phyloP scores from a whole-genome alignment of 2,797 vertebrate species.

The Schizopygopsis pylzovi region DNA sequence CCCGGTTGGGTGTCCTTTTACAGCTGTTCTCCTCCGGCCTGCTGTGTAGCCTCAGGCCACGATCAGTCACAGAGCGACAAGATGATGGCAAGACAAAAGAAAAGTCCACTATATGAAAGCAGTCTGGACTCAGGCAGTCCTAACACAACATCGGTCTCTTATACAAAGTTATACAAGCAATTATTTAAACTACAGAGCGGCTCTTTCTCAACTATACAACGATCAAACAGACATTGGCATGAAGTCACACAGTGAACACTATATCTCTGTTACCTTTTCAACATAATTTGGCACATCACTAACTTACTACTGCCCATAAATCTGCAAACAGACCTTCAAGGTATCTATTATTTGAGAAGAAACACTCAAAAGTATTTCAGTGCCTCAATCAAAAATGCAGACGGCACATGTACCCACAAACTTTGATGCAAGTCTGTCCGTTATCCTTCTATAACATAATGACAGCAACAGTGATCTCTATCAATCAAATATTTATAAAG shows the following conservation, averaged over 20 bases:
- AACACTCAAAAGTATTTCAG: not conserved
- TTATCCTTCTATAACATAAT: slow-evolving; percentile 29
- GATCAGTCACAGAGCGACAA: slow-evolving; percentile 71
- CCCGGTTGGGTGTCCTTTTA: slow-evolving; percentile 72
- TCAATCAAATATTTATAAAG: slow-evolving; percentile 77
- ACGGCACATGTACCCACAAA: no score
- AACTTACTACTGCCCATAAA: slow-evolving; percentile 10
- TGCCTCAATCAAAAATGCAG: not conserved
- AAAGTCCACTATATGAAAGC: slow-evolving; percentile 74
- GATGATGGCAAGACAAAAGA: slow-evolving; percentile 78
- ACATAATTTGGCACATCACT: slow-evolving; percentile 4
- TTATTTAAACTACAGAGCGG: not conserved
- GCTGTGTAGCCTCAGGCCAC: slow-evolving; percentile 67
- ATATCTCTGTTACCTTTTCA: not conserved
- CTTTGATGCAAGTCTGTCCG: slow-evolving; percentile 18
- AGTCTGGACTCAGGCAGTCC: slow-evolving; percentile 42
- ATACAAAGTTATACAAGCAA: not conserved
- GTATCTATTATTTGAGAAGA: not conserved
- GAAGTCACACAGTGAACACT: not conserved
- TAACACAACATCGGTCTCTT: slow-evolving; percentile 37
- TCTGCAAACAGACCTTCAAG: not conserved
- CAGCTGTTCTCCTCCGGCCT: slow-evolving; percentile 64
- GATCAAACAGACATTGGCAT: not conserved
- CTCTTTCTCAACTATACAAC: not conserved
- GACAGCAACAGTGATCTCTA: slow-evolving; percentile 50